Evolutionary conservation across 2,113 vertebrate genomes (phyloP).

Genomic region (Pontoporia blainvillei): DNA sequence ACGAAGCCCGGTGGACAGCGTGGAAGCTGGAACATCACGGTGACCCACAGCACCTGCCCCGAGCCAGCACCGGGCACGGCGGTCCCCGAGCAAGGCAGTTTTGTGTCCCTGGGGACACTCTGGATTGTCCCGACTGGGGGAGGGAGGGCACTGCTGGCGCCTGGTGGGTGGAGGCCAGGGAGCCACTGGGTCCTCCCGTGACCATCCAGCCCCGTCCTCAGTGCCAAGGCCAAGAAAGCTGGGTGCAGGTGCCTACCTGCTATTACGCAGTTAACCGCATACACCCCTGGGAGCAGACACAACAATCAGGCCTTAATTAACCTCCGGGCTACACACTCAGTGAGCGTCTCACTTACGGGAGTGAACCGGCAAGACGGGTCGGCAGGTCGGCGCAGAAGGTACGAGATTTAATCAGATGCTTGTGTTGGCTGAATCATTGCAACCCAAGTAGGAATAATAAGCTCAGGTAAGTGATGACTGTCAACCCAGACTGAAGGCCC

Average conservation of each 20-base stretch:
- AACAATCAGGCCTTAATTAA: too few relatives aligned
- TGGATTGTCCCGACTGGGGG: not conserved
- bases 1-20: rapidly evolving
- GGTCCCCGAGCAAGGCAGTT: not conserved
- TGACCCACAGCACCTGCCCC: rapidly evolving
- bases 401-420: rapidly evolving
- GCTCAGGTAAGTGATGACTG: rapidly evolving
- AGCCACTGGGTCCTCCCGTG: too few relatives aligned
- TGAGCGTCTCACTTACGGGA: rapidly evolving
- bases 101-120: not conserved
- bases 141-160: not conserved
- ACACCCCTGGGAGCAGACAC: rapidly evolving
- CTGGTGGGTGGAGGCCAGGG: not conserved
- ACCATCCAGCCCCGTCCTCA: too few relatives aligned
- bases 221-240: rapidly evolving
- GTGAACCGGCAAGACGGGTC: rapidly evolving
- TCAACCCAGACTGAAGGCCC: not conserved
- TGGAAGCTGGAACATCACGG: rapidly evolving
- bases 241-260: rapidly evolving
- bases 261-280: not conserved
- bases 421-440: rapidly evolving
- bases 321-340: not conserved
- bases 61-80: rapidly evolving
- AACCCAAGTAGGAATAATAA: too few relatives aligned
- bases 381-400: rapidly evolving